Evolutionary conservation across 2,888 invertebrate genomes (phyloP), one percentile per base, ranked within the genome.

Genomic region (Pteria penguin): DNA sequence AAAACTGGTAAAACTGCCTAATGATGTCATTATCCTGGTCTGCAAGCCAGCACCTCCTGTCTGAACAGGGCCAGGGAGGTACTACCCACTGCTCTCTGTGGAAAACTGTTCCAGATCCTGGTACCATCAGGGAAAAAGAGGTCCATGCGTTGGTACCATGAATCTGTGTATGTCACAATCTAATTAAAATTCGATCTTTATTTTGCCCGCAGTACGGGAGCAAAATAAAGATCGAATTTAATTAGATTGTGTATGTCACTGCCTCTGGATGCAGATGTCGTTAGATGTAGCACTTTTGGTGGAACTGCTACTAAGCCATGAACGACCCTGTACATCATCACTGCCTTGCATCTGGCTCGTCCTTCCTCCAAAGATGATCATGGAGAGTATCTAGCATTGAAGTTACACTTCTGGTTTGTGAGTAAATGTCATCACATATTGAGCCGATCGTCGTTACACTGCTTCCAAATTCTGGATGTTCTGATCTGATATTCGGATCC

Each of bases 371-470:
- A n/a, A n/a, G n/a, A n/a, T n/a, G 32, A 2, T 52, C 70, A 61
- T 70, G 26, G 52, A 61, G 45, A 60, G 58, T 60, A n/a, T 60
- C 27, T 11, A 70, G 60, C 70, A 70, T 70, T 24, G 61, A 33
- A 45, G 70, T 70, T 45, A 61, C 70, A 61, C 69, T 58, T 57
- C 69, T 69, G 33, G 60, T 58, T 33, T 27, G 31, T 24, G n/a
- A 29, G 58, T 55, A 67, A 24, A 11, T 26, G 31, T 58, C 3
- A 58, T 58, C n/a, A 69, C 58, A 32, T 58, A 58, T 33, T 18
- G 22, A 18, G 58, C 60, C 3, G 58, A n/a, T 26, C 36, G 11
- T 36, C 66, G 14, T 36, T 67, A 32, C 2, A 67, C 54, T 55
- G 55, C 55, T 32, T 67, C 54, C n/a, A 67, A 26, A 8, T 57